Evolutionary conservation across 1,140 invertebrate genomes (phyloP).

Genomic region (Nymphalis io): DNA sequence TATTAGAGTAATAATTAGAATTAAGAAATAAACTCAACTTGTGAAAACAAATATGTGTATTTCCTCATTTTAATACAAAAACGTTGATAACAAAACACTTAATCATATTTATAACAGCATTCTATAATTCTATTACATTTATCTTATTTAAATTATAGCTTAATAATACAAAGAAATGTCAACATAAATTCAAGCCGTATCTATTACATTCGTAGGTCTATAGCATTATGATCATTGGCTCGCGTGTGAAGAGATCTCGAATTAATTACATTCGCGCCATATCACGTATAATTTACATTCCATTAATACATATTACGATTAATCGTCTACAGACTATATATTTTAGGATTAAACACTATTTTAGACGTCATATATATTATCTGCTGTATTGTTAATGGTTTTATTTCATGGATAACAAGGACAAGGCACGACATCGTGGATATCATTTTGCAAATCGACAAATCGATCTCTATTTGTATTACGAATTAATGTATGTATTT

Average conservation of each 20-base stretch:
- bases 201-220: slow-evolving; percentile 38
- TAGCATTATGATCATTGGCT: slow-evolving; percentile 51
- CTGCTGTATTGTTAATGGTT: background rate
- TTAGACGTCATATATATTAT: slow-evolving; percentile 4
- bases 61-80: too few species aligned
- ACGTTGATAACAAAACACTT: too few species aligned
- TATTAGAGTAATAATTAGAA: too few species aligned
- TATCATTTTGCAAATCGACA: too few species aligned
- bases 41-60: too few species aligned
- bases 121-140: too few species aligned
- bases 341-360: slow-evolving; percentile 20
- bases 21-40: too few species aligned
- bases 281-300: slow-evolving; percentile 43
- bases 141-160: too few species aligned
- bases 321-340: slow-evolving; percentile 26
- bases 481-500: too few species aligned
- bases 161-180: background rate
- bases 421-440: background rate
- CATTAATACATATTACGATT: slow-evolving; percentile 50
- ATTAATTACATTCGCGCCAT: slow-evolving; percentile 62
- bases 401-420: background rate
- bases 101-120: too few species aligned
- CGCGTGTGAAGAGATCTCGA: slow-evolving; percentile 62
- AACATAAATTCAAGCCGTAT: background rate
- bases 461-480: too few species aligned